Base-by-base conservation (phyloP, 1,140 invertebrate genomes). In the Schlechtendalia chinensis region DNA sequence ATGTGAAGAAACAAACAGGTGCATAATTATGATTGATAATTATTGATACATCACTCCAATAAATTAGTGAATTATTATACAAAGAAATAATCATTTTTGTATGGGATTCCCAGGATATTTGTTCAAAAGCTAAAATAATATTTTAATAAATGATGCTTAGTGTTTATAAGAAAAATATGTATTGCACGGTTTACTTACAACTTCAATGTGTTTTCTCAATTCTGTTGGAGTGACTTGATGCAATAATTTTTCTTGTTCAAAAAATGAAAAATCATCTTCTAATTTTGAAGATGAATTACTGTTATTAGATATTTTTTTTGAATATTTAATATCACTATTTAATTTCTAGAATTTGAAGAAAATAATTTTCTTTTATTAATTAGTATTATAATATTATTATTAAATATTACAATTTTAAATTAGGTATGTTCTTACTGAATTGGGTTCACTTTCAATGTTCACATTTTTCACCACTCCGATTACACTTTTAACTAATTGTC, bases 151-250 rank as follows among this genome's bases (percentile, higher is more conserved):
- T 17, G 1, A 63, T 4, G 14, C 10, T 59, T 32, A 19, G 22
- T 50, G 10, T 45, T 39, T 77, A 59, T 11, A 12, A 22, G 45
- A 54, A 45, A 65, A 39, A 74, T 29, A 74, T 32, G 54, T 2
- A 32, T 19, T 22, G n/a, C 17, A 56, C 10, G 39, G 8, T 50
- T 56, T 45, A 39, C 45, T 79, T 50, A 79, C 75, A 61, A 50
- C 29, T 79, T 79, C 58, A 63, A 79, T 79, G 12, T 79, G 75
- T 19, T 79, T 79, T 50, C 75, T 79, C 29, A 79, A 79, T n/a
- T 79, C 75, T 63, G 75, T 79, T 29, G 75, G 75, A 45, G 54
- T 79, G 3, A 79, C 58, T 79, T 79, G 75, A n/a, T 59, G 58
- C 8, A 79, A 54, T 79, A 79, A 27, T 47, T 63, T 61, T 32